phyloP scores from a whole-genome alignment of 2,797 vertebrate species.

The Tiaroga cobitis region DNA sequence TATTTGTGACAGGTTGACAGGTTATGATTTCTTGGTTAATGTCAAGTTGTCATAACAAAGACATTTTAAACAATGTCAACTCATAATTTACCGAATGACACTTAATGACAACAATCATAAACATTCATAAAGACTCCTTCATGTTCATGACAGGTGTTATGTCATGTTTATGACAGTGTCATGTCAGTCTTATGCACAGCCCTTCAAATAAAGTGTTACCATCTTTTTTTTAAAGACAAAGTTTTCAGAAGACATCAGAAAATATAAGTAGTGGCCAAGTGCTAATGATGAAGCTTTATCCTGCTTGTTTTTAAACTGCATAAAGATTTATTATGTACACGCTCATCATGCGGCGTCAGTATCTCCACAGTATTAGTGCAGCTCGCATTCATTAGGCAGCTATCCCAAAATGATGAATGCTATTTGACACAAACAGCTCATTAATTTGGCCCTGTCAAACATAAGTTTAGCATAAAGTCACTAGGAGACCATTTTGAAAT shows the following conservation, averaged over 20 bases:
- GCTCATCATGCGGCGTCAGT: slow-evolving; percentile 29
- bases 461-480: slow-evolving; percentile 45
- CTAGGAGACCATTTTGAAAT: slow-evolving; percentile 40
- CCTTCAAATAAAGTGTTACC: too few relatives aligned
- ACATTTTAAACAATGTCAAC: too few relatives aligned
- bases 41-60: too few relatives aligned
- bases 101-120: too few relatives aligned
- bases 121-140: too few relatives aligned
- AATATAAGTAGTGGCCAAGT: slow-evolving; percentile 2
- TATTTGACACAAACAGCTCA: slow-evolving; percentile 52
- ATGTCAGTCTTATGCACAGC: too few relatives aligned
- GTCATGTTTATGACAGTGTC: too few relatives aligned
- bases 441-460: slow-evolving; percentile 56
- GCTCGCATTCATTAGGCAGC: slow-evolving; percentile 53
- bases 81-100: too few relatives aligned
- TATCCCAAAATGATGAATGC: slow-evolving; percentile 43
- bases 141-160: too few relatives aligned
- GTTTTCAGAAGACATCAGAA: neutral
- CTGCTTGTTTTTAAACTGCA: neutral
- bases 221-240: neutral
- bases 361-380: slow-evolving; percentile 45
- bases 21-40: too few relatives aligned
- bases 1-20: too few relatives aligned
- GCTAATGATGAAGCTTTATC: slow-evolving; percentile 2
- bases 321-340: slow-evolving; percentile 42